Evolutionary conservation across 2,888 invertebrate species (phyloP), one percentile per base, ranked within the genome.

Genomic region (Enchytraeus crypticus): DNA sequence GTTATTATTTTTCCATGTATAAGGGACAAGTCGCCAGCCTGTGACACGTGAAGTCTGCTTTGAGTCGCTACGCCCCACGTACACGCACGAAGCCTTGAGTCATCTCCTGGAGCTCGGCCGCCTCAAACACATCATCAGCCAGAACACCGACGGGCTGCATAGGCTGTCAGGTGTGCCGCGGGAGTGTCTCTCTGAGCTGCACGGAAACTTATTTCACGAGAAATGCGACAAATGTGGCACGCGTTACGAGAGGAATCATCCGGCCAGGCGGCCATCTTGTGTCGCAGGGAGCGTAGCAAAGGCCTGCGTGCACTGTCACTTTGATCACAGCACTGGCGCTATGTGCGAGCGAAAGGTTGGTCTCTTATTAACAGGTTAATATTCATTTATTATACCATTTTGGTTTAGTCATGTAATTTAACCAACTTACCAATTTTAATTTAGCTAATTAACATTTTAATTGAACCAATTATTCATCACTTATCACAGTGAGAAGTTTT

Each of bases 61-160:
- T 38, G 62, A 62, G 45, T 43, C 11, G 5, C 51, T 56, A 1
- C 62, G 59, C 8, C 74, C 74, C 1, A 74, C 74, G 0, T 73
- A 72, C 60, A 73, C 74, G 0, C 74, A 74, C 60, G 73, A 74
- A 56, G 72, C 72, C 3, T 55, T 74, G n/a, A 53, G 62, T 3
- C 72, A 71, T 57, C 66, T 74, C 34, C 29, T 71, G 30, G 71
- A 73, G 18, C 59, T 72, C 53, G 73, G 72, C 21, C 38, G 67
- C 26, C 57, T 75, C 26, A 73, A 73, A 51, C 71, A 67, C 54
- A 54, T 74, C n/a, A 72, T 74, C 63, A 73, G 72, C 47, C 74
- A 74, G 62, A 74, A 74, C 62, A 69, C 69, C 0, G 74, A 74
- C 54, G 74, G 74, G 0, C 69, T 75, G 5, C 75, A 75, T 56